phyloP scores from a whole-genome alignment of 2,113 vertebrate species.

The Hucho hucho region DNA sequence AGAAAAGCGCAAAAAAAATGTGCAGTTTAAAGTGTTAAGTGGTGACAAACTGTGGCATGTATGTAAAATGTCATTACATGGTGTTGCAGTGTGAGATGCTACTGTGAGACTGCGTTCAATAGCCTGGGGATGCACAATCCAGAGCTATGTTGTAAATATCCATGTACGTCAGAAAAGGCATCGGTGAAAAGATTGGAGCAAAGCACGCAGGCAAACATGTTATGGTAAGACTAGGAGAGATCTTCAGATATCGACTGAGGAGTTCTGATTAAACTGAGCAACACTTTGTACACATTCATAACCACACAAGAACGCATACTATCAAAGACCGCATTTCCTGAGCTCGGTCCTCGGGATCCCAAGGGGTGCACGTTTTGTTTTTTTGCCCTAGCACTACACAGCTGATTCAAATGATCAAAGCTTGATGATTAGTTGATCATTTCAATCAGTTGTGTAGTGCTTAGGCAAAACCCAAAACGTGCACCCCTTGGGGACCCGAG shows the following conservation, averaged over 20 bases:
- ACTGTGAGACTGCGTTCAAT: constrained; percentile 2
- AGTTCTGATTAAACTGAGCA: not conserved
- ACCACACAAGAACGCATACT: no score
- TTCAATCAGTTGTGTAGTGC: no score
- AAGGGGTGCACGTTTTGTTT: no score
- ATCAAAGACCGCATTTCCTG: no score
- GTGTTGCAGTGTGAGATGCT: not conserved
- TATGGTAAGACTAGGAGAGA: constrained; percentile 3
- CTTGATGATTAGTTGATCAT: no score
- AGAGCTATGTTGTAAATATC: constrained; percentile 1
- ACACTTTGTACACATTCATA: no score
- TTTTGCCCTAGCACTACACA: no score
- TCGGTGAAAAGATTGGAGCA: not conserved
- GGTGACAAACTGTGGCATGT: not conserved
- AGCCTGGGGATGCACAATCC: not conserved
- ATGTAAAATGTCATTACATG: not conserved
- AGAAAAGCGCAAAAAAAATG: no score
- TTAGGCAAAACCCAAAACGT: no score
- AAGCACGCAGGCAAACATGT: constrained; percentile 20
- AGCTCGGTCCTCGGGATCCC: no score
- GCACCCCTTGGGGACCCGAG: no score
- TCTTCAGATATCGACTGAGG: not conserved
- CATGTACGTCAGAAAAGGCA: not conserved
- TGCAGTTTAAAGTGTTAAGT: not conserved
- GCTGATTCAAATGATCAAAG: no score